A percentile compares a stretch with the other conserved stretches of the same genome.
phyloP scores from a whole-genome alignment of 2,888 invertebrate species.

The Dichetophora obliterata region DNA sequence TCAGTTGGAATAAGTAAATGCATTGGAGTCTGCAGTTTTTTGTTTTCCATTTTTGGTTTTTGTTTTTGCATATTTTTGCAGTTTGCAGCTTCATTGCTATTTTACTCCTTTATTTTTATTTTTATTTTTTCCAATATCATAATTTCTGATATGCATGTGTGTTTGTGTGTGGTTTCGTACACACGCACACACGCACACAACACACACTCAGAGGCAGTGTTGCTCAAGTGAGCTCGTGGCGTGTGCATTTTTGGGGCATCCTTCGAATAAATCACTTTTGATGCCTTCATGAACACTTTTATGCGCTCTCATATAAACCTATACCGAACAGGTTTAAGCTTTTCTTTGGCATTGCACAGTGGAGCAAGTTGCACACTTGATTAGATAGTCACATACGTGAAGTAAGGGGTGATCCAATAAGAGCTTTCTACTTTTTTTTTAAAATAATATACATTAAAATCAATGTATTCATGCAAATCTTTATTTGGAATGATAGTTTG shows the following conservation, averaged over 20 bases:
- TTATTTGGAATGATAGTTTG: too few species aligned
- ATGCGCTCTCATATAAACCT: neutral
- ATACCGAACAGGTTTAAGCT: slow-evolving; percentile 3
- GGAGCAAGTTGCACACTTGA: neutral
- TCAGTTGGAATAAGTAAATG: slow-evolving; percentile 6
- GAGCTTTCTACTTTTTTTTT: too few species aligned
- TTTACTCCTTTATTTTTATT: neutral
- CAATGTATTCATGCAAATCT: too few species aligned
- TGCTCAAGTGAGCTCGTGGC: neutral
- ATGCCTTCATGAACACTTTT: slow-evolving; percentile 13
- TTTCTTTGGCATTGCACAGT: neutral
- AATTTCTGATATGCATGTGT: neutral
- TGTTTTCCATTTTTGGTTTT: slow-evolving; percentile 14
- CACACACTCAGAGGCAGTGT: neutral
- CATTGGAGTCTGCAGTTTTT: slow-evolving; percentile 37
- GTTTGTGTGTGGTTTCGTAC: neutral
- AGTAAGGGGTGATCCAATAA: too few species aligned
- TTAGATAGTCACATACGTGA: too few species aligned
- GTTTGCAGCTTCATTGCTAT: slow-evolving; percentile 31
- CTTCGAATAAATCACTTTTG: slow-evolving; percentile 24
- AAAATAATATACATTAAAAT: too few species aligned
- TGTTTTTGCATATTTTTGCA: slow-evolving; percentile 39
- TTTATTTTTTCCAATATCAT: neutral
- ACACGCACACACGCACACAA: neutral
- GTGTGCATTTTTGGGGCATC: slow-evolving; percentile 23